Percentiles rank a stretch among this genome's conserved stretches.
Conservation (phyloP, 2,797 vertebrate genomes). For the Arrhamphus sclerolepis region DNA sequence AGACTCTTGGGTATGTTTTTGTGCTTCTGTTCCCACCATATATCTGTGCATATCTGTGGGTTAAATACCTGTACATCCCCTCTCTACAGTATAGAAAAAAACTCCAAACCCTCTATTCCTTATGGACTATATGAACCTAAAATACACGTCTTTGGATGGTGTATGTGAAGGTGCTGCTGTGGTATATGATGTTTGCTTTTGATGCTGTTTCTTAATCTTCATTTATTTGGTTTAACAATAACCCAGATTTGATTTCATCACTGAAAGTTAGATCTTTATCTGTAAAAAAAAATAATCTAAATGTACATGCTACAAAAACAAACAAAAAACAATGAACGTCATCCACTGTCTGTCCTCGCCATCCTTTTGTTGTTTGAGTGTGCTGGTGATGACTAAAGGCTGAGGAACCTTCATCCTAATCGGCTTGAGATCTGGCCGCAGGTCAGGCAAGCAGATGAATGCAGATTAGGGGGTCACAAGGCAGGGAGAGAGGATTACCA, state of each 20-base stretch:
- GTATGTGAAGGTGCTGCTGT: too few species aligned
- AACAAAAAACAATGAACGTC: background rate
- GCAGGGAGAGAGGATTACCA: slow-evolving; percentile 85
- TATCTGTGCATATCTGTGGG: slow-evolving; percentile 48
- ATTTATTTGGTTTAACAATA: too few species aligned
- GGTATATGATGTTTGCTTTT: too few species aligned
- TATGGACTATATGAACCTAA: too few species aligned
- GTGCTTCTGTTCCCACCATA: slow-evolving; percentile 42
- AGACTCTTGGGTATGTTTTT: background rate
- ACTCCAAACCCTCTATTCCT: too few species aligned
- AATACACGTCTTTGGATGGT: too few species aligned
- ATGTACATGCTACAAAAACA: too few species aligned
- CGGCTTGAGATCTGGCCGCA: slow-evolving; percentile 80
- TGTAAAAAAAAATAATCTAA: too few species aligned
- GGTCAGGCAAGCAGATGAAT: slow-evolving; percentile 82
- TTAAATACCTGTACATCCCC: slow-evolving; percentile 20
- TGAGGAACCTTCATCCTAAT: slow-evolving; percentile 79
- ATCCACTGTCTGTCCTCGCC: background rate
- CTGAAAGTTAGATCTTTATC: too few species aligned
- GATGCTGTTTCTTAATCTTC: too few species aligned
- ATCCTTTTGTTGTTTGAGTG: slow-evolving; percentile 38
- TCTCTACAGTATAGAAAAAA: background rate
- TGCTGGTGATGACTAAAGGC: slow-evolving; percentile 34
- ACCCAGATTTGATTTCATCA: too few species aligned
- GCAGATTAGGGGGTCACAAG: slow-evolving; percentile 89